Evolutionary conservation across 2,113 vertebrate species (phyloP).

Genomic region (Bettongia penicillata): DNA sequence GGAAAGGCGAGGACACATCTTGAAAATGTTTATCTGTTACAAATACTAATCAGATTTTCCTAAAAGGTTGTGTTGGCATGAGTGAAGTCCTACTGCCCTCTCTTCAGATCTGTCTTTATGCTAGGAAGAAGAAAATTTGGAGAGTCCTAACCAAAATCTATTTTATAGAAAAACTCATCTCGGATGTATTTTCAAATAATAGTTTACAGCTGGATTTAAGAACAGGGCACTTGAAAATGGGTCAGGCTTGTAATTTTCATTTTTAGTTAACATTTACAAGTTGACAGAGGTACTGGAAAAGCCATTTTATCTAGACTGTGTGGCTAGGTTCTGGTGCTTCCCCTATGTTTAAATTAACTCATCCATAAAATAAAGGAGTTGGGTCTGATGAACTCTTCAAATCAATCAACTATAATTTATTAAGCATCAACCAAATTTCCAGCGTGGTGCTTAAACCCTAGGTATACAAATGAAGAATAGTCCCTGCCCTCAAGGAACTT

Average conservation of each 20-base stretch:
- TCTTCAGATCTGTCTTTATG: slow-evolving; percentile 32
- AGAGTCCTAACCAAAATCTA: background rate
- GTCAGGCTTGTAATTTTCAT: background rate
- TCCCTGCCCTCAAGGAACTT: background rate
- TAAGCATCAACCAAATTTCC: background rate
- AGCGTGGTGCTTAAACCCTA: background rate
- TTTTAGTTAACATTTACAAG: background rate
- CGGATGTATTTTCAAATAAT: background rate
- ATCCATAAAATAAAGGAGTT: background rate
- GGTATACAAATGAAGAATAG: background rate
- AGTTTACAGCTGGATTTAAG: background rate
- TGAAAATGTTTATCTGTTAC: slow-evolving; percentile 45
- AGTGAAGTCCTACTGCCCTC: background rate
- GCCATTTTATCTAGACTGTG: background rate
- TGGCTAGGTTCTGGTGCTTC: background rate
- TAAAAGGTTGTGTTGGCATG: background rate
- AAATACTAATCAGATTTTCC: slow-evolving; percentile 51
- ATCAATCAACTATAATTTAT: background rate
- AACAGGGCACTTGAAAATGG: background rate
- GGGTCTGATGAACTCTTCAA: background rate
- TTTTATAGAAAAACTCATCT: background rate
- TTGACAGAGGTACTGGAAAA: background rate
- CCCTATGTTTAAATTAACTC: slow-evolving; percentile 38
- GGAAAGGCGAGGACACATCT: background rate
- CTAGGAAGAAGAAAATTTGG: background rate